Conservation (phyloP, 2,888 invertebrate genomes). For the Liposcelis brunnea region DNA sequence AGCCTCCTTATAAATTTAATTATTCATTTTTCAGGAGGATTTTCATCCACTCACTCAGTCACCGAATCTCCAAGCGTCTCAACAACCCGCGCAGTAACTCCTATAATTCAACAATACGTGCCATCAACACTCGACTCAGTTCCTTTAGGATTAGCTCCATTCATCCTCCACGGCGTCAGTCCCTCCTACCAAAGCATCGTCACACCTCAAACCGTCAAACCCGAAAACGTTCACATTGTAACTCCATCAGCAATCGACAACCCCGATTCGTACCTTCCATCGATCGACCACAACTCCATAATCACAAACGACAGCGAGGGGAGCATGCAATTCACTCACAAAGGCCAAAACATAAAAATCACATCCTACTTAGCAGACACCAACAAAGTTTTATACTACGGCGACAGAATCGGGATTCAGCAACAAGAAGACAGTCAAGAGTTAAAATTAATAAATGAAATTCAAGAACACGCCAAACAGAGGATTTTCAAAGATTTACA, state of each 20-base stretch:
- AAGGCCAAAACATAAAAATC: constrained; percentile 12
- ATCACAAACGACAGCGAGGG: constrained; percentile 6
- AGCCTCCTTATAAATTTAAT: too few relatives aligned
- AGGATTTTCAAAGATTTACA: neutral
- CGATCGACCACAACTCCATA: neutral
- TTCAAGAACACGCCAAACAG: constrained; percentile 4
- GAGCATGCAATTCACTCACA: neutral
- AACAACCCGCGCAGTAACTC: too few relatives aligned
- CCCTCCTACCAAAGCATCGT: too few relatives aligned
- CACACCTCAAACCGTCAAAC: too few relatives aligned
- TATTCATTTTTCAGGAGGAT: too few relatives aligned
- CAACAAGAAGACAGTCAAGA: neutral
- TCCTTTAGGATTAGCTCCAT: too few relatives aligned
- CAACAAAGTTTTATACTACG: constrained; percentile 11
- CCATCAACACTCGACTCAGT: too few relatives aligned
- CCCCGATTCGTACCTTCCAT: neutral
- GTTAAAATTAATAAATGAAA: neutral
- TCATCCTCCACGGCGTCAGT: too few relatives aligned
- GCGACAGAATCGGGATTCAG: constrained; percentile 5
- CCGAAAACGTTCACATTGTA: constrained; percentile 2
- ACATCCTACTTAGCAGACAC: constrained; percentile 17
- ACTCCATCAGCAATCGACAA: neutral
- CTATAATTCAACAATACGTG: too few relatives aligned
- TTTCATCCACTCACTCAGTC: too few relatives aligned
- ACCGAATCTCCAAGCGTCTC: too few relatives aligned